Base-by-base conservation (phyloP, 2,888 invertebrate species). In the Frankliniella intonsa region DNA sequence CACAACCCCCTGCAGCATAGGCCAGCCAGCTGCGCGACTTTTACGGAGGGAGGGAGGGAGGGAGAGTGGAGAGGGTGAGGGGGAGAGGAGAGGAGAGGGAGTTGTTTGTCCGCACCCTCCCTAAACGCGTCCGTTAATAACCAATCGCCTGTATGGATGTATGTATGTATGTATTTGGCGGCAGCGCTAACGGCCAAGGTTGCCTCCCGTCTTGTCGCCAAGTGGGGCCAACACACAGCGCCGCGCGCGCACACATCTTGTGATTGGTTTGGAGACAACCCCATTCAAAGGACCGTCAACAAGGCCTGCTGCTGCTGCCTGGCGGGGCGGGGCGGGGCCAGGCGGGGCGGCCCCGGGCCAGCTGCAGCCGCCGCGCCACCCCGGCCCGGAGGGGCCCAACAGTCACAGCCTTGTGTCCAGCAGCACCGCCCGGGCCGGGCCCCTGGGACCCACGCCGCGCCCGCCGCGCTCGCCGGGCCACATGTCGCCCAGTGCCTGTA, bases 41-140 rank as follows among this genome's bases (percentile, higher is more conserved):
- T 19, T 38, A 19, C 17, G 55, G 55, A 55, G 55, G 55, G 55
- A 19, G 55, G 19, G 55, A 19, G 55, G 55, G 38, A 38, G 38
- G 38, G 38, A 38, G 38, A 5, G 38, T 38, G 5, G 5, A 38
- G 38, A 38, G 38, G 38, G 38, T 38, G 38, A 12, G 25, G 25
- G 69, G 69, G 69, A 69, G 65, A 22, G 65, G 65, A 7, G 62
- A n/a, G 65, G 65, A 9, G 69, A 76, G 69, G 69, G 22, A 76
- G 69, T 76, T 76, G 69, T 76, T 76, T 76, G 69, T 76, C 69
- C 69, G 69, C 69, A 76, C 69, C 69, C 69, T 76, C 69, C 69
- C 69, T 76, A 76, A 76, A 76, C 69, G 69, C 69, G 69, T 25
- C 69, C 69, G 69, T 76, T 76, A 76, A 76, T 76, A 76, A 76